Percentiles rank a stretch among this genome's conserved stretches.
Conservation (phyloP, 2,113 vertebrate species). For the Misgurnus mizolepis region DNA sequence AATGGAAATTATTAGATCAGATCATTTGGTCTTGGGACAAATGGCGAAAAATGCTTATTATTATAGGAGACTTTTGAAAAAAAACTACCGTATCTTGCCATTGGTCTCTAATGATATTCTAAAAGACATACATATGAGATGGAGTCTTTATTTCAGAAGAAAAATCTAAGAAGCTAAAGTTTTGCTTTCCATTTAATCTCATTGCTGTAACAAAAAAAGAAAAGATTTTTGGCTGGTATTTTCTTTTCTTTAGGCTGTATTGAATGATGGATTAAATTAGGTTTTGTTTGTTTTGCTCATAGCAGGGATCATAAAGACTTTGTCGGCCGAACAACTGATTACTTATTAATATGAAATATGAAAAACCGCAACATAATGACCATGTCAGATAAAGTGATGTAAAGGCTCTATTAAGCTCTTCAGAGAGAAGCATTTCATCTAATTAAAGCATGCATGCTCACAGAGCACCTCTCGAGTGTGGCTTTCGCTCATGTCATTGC, state of each 20-base stretch:
- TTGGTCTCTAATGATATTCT: no score
- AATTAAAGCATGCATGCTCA: slow-evolving; percentile 51
- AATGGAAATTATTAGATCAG: no score
- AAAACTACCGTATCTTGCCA: no score
- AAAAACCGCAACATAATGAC: slow-evolving; percentile 46
- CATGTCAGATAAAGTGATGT: slow-evolving; percentile 40
- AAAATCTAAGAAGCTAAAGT: no score
- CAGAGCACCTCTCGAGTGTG: slow-evolving; percentile 51
- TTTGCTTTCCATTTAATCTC: background rate
- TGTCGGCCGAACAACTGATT: slow-evolving; percentile 3
- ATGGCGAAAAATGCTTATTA: no score
- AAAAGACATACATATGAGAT: no score
- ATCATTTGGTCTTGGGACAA: no score
- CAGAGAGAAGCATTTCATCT: slow-evolving; percentile 40
- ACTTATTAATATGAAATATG: slow-evolving; percentile 25
- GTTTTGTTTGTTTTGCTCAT: slow-evolving; percentile 17
- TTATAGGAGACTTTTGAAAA: no score
- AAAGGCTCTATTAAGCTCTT: slow-evolving; percentile 44
- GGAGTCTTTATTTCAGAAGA: no score
- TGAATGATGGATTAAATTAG: background rate
- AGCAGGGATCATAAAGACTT: slow-evolving; percentile 15
- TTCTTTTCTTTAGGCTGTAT: background rate
- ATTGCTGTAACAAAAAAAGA: background rate
- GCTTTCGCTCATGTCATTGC: slow-evolving; percentile 37
- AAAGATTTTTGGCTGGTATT: background rate